Conservation (phyloP, 2,797 vertebrate genomes). For the Acipenser oxyrinchus region DNA sequence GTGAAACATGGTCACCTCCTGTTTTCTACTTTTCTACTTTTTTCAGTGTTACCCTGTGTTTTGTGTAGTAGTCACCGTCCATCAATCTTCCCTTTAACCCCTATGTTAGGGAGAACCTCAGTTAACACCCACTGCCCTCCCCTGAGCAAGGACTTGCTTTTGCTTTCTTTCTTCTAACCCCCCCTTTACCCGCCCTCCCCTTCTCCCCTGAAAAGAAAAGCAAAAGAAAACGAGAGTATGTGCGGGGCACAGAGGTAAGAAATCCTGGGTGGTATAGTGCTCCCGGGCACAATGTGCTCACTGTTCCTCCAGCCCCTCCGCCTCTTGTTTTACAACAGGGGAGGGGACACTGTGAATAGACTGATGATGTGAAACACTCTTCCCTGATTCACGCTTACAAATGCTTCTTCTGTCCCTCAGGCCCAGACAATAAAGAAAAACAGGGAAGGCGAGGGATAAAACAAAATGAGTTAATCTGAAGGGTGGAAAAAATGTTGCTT, state of each 20-base stretch:
- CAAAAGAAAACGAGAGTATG: constrained; percentile 33
- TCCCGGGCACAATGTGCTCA: constrained; percentile 72
- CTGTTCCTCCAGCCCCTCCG: constrained; percentile 72
- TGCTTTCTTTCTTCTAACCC: constrained; percentile 45
- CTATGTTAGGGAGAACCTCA: constrained; percentile 72
- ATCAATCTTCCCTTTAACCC: constrained; percentile 97
- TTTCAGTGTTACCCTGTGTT: constrained; percentile 66
- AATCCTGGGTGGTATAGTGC: constrained; percentile 93
- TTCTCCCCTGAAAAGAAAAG: constrained; percentile 52
- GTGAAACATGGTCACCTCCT: constrained; percentile 50
- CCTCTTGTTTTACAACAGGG: constrained; percentile 96
- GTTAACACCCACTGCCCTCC: constrained; percentile 69
- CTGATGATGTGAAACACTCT: constrained; percentile 86
- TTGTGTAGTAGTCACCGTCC: constrained; percentile 72
- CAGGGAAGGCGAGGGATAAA: constrained; percentile 28
- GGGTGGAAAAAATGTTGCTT: constrained; percentile 17
- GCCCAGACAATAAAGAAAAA: constrained; percentile 39
- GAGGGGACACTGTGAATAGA: constrained; percentile 82
- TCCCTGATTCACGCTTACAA: constrained; percentile 82
- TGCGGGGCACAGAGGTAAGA: constrained; percentile 60
- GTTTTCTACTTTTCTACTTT: constrained; percentile 51
- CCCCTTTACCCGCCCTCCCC: constrained; percentile 27
- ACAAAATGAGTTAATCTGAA: constrained; percentile 35
- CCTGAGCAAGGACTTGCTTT: constrained; percentile 20
- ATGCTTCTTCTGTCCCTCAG: constrained; percentile 69